Conservation (phyloP, 2,797 vertebrate genomes). For the Acomys russatus region DNA sequence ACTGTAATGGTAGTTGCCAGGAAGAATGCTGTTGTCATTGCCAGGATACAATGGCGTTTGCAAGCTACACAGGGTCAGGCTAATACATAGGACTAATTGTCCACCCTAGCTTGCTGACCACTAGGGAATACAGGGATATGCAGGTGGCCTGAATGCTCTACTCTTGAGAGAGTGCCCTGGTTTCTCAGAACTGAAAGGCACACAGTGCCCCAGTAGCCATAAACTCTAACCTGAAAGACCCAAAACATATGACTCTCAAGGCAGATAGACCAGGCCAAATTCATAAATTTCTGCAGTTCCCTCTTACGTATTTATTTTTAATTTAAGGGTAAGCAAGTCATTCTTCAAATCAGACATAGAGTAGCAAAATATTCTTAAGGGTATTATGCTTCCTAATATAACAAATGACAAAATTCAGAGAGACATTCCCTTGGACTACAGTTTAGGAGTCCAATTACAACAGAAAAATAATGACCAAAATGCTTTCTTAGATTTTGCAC, state of each 20-base stretch:
- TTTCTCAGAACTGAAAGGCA: not conserved
- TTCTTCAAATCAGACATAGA: too few species aligned
- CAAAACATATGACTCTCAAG: not conserved
- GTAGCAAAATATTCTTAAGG: not conserved
- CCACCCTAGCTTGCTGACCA: not conserved
- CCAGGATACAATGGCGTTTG: not conserved
- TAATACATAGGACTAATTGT: not conserved
- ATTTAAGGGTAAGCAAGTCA: not conserved
- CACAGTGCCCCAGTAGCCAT: not conserved
- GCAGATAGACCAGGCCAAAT: not conserved
- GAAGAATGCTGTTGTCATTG: not conserved
- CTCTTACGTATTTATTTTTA: not conserved
- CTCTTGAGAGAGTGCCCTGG: not conserved
- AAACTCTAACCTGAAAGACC: not conserved
- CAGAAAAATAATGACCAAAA: not conserved
- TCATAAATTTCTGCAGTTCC: not conserved
- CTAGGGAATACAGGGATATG: not conserved
- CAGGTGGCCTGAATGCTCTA: not conserved
- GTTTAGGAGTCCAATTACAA: not conserved
- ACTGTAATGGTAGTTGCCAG: not conserved
- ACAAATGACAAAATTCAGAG: not conserved
- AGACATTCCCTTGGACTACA: not conserved
- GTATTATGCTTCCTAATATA: not conserved
- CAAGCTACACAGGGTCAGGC: not conserved
- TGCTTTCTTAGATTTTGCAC: not conserved